Conservation (phyloP, 1,140 invertebrate species). For the Diabrotica virgifera region DNA sequence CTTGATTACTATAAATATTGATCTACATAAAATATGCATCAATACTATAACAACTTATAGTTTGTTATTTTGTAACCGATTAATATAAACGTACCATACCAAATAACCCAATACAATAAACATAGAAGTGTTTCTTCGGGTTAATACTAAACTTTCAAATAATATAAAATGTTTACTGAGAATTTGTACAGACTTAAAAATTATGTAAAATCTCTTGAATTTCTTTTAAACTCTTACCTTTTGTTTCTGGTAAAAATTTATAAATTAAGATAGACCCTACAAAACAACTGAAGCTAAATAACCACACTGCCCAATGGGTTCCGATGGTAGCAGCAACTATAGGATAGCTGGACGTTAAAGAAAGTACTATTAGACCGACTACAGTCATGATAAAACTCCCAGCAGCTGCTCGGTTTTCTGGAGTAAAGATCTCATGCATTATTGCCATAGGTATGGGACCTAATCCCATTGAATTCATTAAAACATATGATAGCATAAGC, state of each 20-base stretch:
- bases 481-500: background rate
- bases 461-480: background rate
- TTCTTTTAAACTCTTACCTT: background rate
- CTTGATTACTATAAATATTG: too few species aligned
- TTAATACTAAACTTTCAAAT: too few species aligned
- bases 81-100: too few species aligned
- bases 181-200: background rate
- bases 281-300: background rate
- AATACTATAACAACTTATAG: too few species aligned
- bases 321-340: background rate
- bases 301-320: background rate
- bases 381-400: background rate
- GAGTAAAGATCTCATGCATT: slow-evolving; percentile 77
- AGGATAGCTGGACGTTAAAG: background rate
- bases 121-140: too few species aligned
- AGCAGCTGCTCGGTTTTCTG: background rate
- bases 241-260: background rate
- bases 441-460: slow-evolving; percentile 49
- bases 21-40: too few species aligned
- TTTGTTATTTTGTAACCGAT: too few species aligned
- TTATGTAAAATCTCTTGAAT: background rate
- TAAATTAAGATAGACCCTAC: background rate
- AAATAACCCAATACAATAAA: too few species aligned
- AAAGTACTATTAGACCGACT: background rate
- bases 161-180: background rate